Conservation (phyloP, 2,888 invertebrate species). For the Himalopsyche anomala region DNA sequence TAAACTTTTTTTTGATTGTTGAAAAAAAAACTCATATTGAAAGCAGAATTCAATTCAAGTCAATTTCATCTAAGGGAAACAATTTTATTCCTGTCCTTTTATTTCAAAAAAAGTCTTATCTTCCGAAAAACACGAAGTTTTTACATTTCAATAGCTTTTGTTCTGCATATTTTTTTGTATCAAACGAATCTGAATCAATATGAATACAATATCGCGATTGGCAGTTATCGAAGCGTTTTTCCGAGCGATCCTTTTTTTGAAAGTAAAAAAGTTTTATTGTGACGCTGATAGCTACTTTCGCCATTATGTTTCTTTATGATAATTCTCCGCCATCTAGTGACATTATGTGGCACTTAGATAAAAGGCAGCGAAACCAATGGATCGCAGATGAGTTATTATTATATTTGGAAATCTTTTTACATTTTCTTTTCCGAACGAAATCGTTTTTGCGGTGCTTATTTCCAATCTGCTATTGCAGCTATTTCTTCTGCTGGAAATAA, state of each 20-base stretch:
- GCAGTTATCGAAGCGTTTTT: slow-evolving; percentile 51
- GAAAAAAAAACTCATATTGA: not conserved
- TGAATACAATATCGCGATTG: slow-evolving; percentile 54
- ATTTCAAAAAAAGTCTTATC: slow-evolving; percentile 27
- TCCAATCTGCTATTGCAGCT: slow-evolving; percentile 34
- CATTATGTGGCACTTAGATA: slow-evolving; percentile 34
- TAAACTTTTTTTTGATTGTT: not conserved
- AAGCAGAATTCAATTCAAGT: not conserved
- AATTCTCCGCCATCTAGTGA: slow-evolving; percentile 44
- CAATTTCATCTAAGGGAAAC: not conserved
- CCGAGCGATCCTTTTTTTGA: slow-evolving; percentile 10
- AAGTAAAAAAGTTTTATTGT: slow-evolving; percentile 31
- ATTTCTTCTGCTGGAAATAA: not conserved
- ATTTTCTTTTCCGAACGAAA: slow-evolving; percentile 6
- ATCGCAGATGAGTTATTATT: slow-evolving; percentile 26
- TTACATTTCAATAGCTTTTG: slow-evolving; percentile 31
- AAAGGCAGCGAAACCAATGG: slow-evolving; percentile 26
- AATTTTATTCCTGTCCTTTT: slow-evolving; percentile 5
- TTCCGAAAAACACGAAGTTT: slow-evolving; percentile 29
- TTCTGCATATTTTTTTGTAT: slow-evolving; percentile 27
- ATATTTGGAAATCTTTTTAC: slow-evolving; percentile 34
- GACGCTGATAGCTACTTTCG: slow-evolving; percentile 43
- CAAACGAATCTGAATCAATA: slow-evolving; percentile 52
- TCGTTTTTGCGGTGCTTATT: slow-evolving; percentile 32
- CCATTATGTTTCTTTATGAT: slow-evolving; percentile 53